Evolutionary conservation across 1,140 invertebrate genomes (phyloP).

Genomic region (Portunus trituberculatus): DNA sequence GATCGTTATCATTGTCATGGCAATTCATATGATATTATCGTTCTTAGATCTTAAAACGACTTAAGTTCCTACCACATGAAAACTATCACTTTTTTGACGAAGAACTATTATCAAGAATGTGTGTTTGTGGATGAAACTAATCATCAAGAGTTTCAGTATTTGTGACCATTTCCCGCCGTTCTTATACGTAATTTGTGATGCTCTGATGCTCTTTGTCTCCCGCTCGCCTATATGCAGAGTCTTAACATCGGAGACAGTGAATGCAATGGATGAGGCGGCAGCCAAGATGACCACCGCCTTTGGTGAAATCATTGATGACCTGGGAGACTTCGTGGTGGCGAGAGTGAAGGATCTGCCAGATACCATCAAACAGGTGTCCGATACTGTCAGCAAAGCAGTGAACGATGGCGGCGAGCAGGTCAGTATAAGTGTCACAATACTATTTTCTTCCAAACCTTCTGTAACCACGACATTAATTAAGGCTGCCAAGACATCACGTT

Average conservation of each 20-base stretch:
- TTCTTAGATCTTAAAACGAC: too few species aligned
- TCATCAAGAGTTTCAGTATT: too few species aligned
- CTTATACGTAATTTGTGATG: background rate
- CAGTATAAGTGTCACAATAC: background rate
- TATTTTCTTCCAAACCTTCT: too few species aligned
- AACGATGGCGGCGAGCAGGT: slow-evolving; percentile 44
- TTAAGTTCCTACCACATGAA: too few species aligned
- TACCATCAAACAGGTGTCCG: slow-evolving; percentile 38
- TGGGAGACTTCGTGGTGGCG: slow-evolving; percentile 51
- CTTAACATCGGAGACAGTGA: slow-evolving; percentile 40
- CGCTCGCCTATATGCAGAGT: background rate
- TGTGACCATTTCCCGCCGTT: too few species aligned
- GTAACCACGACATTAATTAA: too few species aligned
- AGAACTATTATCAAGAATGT: too few species aligned
- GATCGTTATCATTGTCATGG: too few species aligned
- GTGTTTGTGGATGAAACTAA: too few species aligned
- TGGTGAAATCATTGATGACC: slow-evolving; percentile 33
- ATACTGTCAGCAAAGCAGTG: slow-evolving; percentile 3
- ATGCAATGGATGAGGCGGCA: slow-evolving; percentile 47
- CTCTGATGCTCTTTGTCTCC: background rate
- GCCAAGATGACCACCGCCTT: slow-evolving; percentile 9
- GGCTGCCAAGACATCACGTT: too few species aligned
- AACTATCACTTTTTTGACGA: too few species aligned
- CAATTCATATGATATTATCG: too few species aligned
- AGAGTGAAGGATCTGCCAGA: slow-evolving; percentile 44